Base-by-base conservation (phyloP, 2,888 invertebrate species). In the Epinotia bilunana region DNA sequence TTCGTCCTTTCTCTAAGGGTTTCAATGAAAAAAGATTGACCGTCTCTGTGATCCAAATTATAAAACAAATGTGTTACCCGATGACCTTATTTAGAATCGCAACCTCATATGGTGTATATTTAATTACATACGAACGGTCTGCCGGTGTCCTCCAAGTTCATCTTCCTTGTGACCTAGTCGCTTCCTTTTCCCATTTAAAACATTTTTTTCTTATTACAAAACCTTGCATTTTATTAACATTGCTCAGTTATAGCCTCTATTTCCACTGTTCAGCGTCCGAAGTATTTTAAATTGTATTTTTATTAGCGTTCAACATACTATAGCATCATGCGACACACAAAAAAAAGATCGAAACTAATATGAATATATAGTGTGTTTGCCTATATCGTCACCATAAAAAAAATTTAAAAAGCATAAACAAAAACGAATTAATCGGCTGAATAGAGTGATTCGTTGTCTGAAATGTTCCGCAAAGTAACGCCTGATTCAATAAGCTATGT, bases 121-220 rank as follows among this genome's bases (percentile, higher is more conserved):
- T 74, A 58, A 70, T 64, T 63, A 60, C 49, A 57, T 23, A 63
- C 69, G 33, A 64, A 65, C 49, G 64, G 70, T 65, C 68, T 73
- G 46, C 57, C 18, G 64, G 33, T 28, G 74, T 65, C 74, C 74
- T 74, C 53, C 39, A 64, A 58, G 63, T 64, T 64, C 74, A 64
- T 74, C 70, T 74, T 70, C 74, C 74, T 70, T 71, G 16, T 74
- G 70, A 74, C 74, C 74, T 74, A 55, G 70, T n/a, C 70, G 70
- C 65, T 71, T 71, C 74, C 69, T 64, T 70, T 70, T 64, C 46
- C 63, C 63, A 53, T 64, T 71, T 57, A 53, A 63, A 63, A 63
- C 49, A 20, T 74, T 74, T 70, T 57, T 64, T 23, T 74, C 43
- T 58, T 23, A 71, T 60, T 69, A 53, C 39, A 64, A 18, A 49